Evolutionary conservation across 2,113 vertebrate species (phyloP).

Genomic region (Malaclemys terrapin): DNA sequence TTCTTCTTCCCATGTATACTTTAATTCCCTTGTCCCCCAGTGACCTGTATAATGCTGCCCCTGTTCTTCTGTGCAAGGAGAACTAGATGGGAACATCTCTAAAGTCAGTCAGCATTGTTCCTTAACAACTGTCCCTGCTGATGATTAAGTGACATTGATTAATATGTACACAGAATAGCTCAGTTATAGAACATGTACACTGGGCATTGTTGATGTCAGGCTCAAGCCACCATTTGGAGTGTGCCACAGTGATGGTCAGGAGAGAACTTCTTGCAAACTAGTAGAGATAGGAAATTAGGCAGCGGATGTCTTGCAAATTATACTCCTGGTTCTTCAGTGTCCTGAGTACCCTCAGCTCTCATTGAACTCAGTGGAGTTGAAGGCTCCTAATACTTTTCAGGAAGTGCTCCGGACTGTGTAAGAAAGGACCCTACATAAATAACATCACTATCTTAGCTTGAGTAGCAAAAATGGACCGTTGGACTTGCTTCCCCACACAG

Average conservation of each 20-base stretch:
- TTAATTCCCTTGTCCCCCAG: background rate
- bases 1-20: background rate
- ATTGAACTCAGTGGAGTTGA: background rate
- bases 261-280: background rate
- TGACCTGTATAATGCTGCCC: background rate
- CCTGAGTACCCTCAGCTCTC: background rate
- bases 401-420: background rate
- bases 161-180: background rate
- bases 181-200: background rate
- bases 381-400: background rate
- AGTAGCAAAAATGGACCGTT: background rate
- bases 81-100: background rate
- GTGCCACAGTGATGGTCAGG: background rate
- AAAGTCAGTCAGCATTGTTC: background rate
- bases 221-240: background rate
- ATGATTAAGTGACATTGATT: background rate
- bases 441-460: background rate
- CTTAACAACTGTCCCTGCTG: background rate
- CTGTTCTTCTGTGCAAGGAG: background rate
- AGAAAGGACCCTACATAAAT: background rate
- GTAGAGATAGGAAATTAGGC: background rate
- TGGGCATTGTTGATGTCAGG: background rate
- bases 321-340: background rate
- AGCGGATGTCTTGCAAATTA: background rate
- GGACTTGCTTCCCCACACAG: background rate